Percentiles rank a stretch among this genome's conserved stretches.
Conservation (phyloP, 2,797 vertebrate species). For the Siniperca undulata region DNA sequence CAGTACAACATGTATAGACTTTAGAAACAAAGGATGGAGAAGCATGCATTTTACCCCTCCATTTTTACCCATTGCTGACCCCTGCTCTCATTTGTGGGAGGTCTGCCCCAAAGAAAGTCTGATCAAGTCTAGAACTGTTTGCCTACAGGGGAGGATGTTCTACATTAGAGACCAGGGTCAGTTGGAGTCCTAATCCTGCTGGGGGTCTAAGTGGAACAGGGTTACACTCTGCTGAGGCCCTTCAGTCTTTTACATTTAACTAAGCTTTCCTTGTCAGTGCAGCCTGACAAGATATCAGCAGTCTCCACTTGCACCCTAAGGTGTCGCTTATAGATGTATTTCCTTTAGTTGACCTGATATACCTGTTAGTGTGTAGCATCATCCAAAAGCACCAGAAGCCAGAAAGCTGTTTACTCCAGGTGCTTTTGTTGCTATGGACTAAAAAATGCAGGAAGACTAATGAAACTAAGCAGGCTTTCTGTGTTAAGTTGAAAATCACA, state of each 20-base stretch:
- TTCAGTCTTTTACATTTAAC: constrained; percentile 44
- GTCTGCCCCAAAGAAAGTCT: constrained; percentile 40
- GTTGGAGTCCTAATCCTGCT: constrained; percentile 60
- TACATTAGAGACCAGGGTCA: constrained; percentile 62
- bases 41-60: constrained; percentile 12
- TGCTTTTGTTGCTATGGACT: constrained; percentile 15
- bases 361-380: constrained; percentile 20
- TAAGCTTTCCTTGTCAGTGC: constrained; percentile 55
- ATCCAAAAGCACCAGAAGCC: constrained; percentile 16
- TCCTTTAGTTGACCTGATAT: constrained; percentile 56
- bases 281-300: constrained; percentile 42
- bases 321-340: constrained; percentile 36
- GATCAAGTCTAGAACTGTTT: constrained; percentile 64
- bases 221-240: constrained; percentile 33
- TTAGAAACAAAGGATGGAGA: constrained; percentile 1
- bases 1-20: not conserved
- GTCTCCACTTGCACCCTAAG: constrained; percentile 65
- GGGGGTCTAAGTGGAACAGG: constrained; percentile 51
- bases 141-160: constrained; percentile 67
- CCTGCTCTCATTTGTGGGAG: constrained; percentile 55
- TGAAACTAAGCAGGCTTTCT: constrained; percentile 34
- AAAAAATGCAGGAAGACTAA: constrained; percentile 22
- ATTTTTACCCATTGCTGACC: constrained; percentile 40
- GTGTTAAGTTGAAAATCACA: constrained; percentile 26
- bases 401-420: constrained; percentile 41